Evolutionary conservation across 2,797 vertebrate species (phyloP).

Genomic region (Lithobates sylvaticus): DNA sequence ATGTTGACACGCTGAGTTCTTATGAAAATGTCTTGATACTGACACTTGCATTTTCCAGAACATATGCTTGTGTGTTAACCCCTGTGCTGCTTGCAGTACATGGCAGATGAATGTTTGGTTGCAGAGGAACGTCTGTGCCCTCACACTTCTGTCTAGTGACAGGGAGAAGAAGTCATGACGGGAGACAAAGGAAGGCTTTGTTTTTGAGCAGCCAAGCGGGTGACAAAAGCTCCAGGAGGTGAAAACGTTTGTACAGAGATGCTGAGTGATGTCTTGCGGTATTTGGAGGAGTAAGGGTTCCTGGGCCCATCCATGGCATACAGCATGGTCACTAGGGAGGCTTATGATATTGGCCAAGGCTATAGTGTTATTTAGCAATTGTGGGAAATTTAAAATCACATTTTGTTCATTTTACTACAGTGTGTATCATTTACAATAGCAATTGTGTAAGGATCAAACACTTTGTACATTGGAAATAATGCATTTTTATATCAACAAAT

Average conservation of each 20-base stretch:
- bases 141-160: not conserved
- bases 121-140: not conserved
- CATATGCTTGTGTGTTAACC: not conserved
- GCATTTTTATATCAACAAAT: no score
- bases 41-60: not conserved
- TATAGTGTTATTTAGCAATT: not conserved
- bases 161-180: conserved; percentile 22
- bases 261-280: not conserved
- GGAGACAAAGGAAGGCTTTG: conserved; percentile 51
- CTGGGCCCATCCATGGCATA: not conserved
- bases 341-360: not conserved
- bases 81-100: not conserved
- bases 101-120: not conserved
- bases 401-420: not conserved
- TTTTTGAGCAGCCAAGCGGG: conserved; percentile 59
- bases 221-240: conserved; percentile 40
- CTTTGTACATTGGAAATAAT: no score
- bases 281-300: not conserved
- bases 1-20: not conserved
- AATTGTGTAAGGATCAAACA: no score
- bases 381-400: not conserved
- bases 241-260: conserved; percentile 19
- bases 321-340: not conserved
- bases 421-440: no score
- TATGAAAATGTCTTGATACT: not conserved